Percentiles rank a stretch among this genome's conserved stretches.
Evolutionary conservation across 2,888 invertebrate species (phyloP).

Genomic region (Polydrusus pterygomalis): DNA sequence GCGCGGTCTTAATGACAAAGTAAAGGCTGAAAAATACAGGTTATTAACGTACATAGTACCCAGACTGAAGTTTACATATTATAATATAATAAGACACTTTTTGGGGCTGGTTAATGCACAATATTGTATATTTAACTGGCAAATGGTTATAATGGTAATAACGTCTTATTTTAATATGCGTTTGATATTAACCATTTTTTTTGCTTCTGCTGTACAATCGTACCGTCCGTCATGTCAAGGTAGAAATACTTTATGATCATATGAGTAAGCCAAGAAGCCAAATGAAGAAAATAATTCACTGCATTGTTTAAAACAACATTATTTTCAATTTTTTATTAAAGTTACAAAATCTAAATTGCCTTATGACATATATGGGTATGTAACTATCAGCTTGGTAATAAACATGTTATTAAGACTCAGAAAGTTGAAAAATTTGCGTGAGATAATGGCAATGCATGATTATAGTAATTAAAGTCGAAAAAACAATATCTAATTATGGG

Average conservation of each 20-base stretch:
- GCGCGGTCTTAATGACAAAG: too few species aligned
- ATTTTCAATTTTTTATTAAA: neutral
- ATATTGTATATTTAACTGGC: too few species aligned
- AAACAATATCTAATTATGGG: constrained; percentile 2
- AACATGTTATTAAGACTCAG: too few species aligned
- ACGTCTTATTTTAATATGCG: too few species aligned
- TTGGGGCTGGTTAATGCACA: too few species aligned
- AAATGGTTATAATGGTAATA: too few species aligned
- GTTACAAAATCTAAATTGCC: neutral
- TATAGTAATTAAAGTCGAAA: neutral
- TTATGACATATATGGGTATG: neutral
- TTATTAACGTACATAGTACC: too few species aligned
- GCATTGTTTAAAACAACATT: neutral
- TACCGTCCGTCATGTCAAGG: neutral
- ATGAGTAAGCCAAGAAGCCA: too few species aligned
- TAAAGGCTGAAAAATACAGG: too few species aligned
- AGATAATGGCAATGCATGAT: neutral
- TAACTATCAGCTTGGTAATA: neutral
- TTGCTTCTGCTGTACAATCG: neutral
- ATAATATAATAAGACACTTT: too few species aligned
- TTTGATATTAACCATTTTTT: neutral
- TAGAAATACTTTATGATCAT: neutral
- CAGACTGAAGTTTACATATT: too few species aligned
- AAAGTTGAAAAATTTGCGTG: too few species aligned
- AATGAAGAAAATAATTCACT: neutral